phyloP scores from a whole-genome alignment of 2,113 vertebrate species.

The Chrysochloris asiatica region DNA sequence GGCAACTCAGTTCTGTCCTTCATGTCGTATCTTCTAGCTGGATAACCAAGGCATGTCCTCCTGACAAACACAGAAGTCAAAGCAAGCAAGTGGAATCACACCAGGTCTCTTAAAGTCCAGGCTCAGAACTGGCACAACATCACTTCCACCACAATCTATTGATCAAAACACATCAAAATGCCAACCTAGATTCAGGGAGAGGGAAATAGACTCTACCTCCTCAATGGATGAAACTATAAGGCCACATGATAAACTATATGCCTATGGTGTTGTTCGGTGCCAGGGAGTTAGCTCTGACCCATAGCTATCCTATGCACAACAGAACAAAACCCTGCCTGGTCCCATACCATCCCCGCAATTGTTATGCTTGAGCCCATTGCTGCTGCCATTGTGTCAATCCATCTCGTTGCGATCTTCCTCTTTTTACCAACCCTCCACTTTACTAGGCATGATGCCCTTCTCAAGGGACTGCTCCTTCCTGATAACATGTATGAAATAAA shows the following conservation, averaged over 20 bases:
- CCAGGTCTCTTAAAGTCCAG: neutral
- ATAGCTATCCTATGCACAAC: too few species aligned
- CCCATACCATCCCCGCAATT: too few species aligned
- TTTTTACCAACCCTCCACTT: too few species aligned
- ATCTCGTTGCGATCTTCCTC: too few species aligned
- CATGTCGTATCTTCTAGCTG: neutral
- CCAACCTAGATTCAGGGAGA: neutral
- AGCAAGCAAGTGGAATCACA: constrained; percentile 31
- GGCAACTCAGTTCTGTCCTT: constrained; percentile 8
- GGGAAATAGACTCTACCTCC: neutral
- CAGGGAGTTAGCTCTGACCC: too few species aligned
- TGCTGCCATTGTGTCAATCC: too few species aligned
- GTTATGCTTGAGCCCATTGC: too few species aligned
- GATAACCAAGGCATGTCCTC: neutral
- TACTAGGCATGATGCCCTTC: too few species aligned
- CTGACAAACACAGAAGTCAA: constrained; percentile 34
- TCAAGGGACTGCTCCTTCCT: too few species aligned
- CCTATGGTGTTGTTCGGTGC: too few species aligned
- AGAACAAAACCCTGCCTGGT: too few species aligned
- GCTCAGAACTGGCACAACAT: constrained; percentile 33
- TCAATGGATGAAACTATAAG: constrained; percentile 27
- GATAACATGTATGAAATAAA: too few species aligned
- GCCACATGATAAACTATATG: neutral
- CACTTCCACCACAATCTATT: constrained; percentile 40
- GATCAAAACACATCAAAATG: constrained; percentile 16